Evolutionary conservation across 2,113 vertebrate genomes (phyloP), one percentile per base, ranked within the genome.

Genomic region (Nothocercus nigrocapillus): DNA sequence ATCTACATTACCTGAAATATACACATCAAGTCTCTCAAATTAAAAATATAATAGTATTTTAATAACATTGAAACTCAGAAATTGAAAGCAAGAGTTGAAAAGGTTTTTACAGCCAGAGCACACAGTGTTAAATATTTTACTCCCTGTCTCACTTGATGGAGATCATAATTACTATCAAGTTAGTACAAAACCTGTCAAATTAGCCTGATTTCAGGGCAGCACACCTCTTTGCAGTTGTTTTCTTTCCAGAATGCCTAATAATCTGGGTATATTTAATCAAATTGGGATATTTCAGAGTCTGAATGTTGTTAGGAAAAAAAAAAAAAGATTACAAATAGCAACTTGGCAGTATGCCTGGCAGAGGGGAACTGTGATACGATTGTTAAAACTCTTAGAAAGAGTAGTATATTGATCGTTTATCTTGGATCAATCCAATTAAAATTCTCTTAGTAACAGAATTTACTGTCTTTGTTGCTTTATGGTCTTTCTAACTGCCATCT

Each of bases 41-140:
- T 97, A 97, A 99, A 99, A 96, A 95, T 96, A 84, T 98, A 98
- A 96, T 98, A 89, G 79, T 95, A 94, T 91, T 93, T 95, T 80
- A 88, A 80, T 88, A 93, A 79, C 62, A 67, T 28, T 45, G 44
- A 94, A 95, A 85, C 24, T 53, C 90, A 77, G 83, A 88, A 94
- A 86, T 10, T 61, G 63, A 95, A 97, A 93, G 73, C 81, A 85
- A 28, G 64, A 94, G 82, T 93, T 63, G 14, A 94, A 94, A 94
- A 86, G 70, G 42, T 88, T 95, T 96, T 92, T 82, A 82, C 62
- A 90, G 74, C 51, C 70, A 54, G 91, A 85, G 62, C 79, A 64
- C 17, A 81, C 32, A 73, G 34, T 47, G 25, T 85, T 94, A 95
- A 94, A 87, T 82, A 70, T 68, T 81, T 77, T 82, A 85, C 18